Evolutionary conservation across 2,888 invertebrate species (phyloP).

Genomic region (Mesochorus sp.): DNA sequence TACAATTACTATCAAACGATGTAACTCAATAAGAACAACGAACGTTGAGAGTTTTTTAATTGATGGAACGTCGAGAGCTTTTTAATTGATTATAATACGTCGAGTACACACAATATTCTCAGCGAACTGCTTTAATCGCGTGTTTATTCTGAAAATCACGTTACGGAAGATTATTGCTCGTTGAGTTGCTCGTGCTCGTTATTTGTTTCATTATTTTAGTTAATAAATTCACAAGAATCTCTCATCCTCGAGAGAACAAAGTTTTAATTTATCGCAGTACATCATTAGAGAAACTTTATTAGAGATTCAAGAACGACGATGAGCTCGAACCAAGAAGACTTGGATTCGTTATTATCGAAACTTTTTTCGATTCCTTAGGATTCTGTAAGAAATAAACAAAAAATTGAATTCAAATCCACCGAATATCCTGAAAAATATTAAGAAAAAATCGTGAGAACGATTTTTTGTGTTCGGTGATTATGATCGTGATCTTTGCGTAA

Average conservation of each 20-base stretch:
- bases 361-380: slow-evolving; percentile 22
- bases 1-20: too few species aligned
- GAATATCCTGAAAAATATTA: background rate
- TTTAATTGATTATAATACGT: slow-evolving; percentile 3
- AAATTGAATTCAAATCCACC: too few species aligned
- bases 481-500: too few species aligned
- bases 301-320: background rate
- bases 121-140: slow-evolving; percentile 45
- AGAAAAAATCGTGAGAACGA: background rate
- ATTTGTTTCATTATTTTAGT: slow-evolving; percentile 7
- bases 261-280: background rate
- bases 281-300: background rate
- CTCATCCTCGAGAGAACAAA: slow-evolving; percentile 7
- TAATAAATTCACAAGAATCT: background rate
- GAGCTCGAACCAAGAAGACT: background rate
- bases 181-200: too few species aligned
- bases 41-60: background rate
- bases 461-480: background rate
- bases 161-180: too few species aligned
- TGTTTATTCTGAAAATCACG: background rate
- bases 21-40: background rate
- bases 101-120: background rate
- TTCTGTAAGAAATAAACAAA: slow-evolving; percentile 34
- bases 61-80: slow-evolving; percentile 1
- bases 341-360: slow-evolving; percentile 9